A percentile compares a stretch with the other conserved stretches of the same genome.
Conservation (phyloP, 2,797 vertebrate genomes). For the Hoplostethus mediterraneus region DNA sequence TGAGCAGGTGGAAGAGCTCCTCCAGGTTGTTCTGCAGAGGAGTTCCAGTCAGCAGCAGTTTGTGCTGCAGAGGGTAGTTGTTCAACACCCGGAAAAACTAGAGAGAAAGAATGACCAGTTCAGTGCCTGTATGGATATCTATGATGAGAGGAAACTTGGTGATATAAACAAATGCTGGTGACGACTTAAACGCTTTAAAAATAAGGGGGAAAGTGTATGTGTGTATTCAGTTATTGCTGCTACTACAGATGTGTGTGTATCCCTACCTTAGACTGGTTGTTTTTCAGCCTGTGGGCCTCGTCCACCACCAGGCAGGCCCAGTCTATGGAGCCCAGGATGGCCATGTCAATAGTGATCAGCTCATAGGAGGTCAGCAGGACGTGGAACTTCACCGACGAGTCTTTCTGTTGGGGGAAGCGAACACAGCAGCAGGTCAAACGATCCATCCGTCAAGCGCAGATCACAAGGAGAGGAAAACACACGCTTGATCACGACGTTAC, state of each 20-base stretch:
- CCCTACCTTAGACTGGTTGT: slow-evolving; percentile 96
- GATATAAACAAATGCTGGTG: no score
- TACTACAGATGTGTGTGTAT: neutral
- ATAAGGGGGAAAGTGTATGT: neutral
- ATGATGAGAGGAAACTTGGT: no score
- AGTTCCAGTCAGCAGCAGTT: slow-evolving; percentile 95
- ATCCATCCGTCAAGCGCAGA: neutral
- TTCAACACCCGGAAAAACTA: slow-evolving; percentile 98
- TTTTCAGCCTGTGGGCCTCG: slow-evolving; percentile 97
- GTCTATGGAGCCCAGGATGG: slow-evolving; percentile 95
- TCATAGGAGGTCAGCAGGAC: slow-evolving; percentile 97
- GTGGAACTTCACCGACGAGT: slow-evolving; percentile 96
- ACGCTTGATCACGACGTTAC: no score
- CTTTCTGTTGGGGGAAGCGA: slow-evolving; percentile 87
- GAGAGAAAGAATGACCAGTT: neutral
- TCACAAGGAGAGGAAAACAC: no score
- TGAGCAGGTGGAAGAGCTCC: slow-evolving; percentile 96
- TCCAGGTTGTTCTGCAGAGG: slow-evolving; percentile 98
- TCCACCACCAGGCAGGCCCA: slow-evolving; percentile 98
- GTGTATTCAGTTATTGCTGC: neutral
- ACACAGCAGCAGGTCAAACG: neutral
- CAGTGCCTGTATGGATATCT: no score
- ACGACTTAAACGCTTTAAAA: no score
- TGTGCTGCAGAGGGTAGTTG: slow-evolving; percentile 96
- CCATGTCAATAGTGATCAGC: slow-evolving; percentile 97